Evolutionary conservation across 37 sponge, comb jelly and placozoan species (phyloP).

Genomic region (Beroe forskalii): DNA sequence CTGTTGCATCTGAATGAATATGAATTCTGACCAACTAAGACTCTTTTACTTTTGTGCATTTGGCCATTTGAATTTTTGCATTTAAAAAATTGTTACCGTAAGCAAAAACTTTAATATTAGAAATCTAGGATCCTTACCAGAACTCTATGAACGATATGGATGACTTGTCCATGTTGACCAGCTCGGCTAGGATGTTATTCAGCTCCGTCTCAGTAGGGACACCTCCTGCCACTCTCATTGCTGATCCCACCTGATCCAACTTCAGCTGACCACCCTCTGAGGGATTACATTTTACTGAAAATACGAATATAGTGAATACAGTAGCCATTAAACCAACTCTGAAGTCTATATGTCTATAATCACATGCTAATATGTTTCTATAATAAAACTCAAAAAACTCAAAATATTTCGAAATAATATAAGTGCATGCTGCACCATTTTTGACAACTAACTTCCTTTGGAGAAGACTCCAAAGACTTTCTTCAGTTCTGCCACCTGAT

Average conservation of each 20-base stretch:
- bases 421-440: too few species aligned
- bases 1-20: too few species aligned
- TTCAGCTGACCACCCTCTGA: conserved; percentile 27
- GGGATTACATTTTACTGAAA: background rate
- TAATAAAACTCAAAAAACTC: too few species aligned
- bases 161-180: conserved; percentile 23
- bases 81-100: too few species aligned
- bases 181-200: background rate
- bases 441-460: conserved; percentile 57
- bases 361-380: background rate
- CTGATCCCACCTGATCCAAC: conserved; percentile 31
- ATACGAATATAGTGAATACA: too few species aligned
- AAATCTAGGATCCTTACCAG: background rate
- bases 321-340: too few species aligned
- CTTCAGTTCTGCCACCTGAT: conserved; percentile 47
- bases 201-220: conserved; percentile 34
- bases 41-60: too few species aligned
- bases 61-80: too few species aligned
- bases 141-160: conserved; percentile 43
- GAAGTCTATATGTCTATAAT: background rate
- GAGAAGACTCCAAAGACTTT: conserved; percentile 36
- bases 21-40: too few species aligned
- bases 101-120: too few species aligned
- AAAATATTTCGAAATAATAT: too few species aligned
- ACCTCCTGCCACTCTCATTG: conserved; percentile 28